Evolutionary conservation across 2,797 vertebrate genomes (phyloP).

Genomic region (Rhinogobio ventralis): DNA sequence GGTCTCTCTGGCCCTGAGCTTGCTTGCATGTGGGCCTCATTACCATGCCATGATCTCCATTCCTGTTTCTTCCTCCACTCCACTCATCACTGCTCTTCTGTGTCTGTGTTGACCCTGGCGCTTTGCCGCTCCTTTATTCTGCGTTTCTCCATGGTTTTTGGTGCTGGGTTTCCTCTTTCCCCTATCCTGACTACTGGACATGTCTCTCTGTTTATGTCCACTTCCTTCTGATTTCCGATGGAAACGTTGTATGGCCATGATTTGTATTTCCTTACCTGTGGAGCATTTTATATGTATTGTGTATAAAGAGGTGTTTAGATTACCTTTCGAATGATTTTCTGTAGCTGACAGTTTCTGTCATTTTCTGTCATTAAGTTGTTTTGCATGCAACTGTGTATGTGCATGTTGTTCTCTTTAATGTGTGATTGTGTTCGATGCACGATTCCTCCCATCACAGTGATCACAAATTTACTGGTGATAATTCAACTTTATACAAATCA

Average conservation of each 20-base stretch:
- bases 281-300: background rate
- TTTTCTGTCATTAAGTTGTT: slow-evolving; percentile 14
- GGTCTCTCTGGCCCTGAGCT: slow-evolving; percentile 28
- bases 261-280: background rate
- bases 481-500: background rate
- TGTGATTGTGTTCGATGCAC: slow-evolving; percentile 37
- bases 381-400: slow-evolving; percentile 54
- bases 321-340: slow-evolving; percentile 4
- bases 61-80: slow-evolving; percentile 27
- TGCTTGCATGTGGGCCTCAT: slow-evolving; percentile 58
- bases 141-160: slow-evolving; percentile 23
- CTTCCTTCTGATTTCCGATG: slow-evolving; percentile 9
- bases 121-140: slow-evolving; percentile 64
- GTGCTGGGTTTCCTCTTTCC: slow-evolving; percentile 37
- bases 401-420: slow-evolving; percentile 48
- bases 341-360: too few relatives aligned
- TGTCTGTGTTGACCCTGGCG: slow-evolving; percentile 59
- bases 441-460: background rate
- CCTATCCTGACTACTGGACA: slow-evolving; percentile 2
- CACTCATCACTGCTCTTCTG: slow-evolving; percentile 46
- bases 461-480: background rate
- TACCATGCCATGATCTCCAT: slow-evolving; percentile 52
- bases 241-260: background rate
- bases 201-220: slow-evolving; percentile 14
- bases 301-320: slow-evolving; percentile 24